phyloP scores from a whole-genome alignment of 2,888 invertebrate genomes.

The Cryptosula pallasiana region DNA sequence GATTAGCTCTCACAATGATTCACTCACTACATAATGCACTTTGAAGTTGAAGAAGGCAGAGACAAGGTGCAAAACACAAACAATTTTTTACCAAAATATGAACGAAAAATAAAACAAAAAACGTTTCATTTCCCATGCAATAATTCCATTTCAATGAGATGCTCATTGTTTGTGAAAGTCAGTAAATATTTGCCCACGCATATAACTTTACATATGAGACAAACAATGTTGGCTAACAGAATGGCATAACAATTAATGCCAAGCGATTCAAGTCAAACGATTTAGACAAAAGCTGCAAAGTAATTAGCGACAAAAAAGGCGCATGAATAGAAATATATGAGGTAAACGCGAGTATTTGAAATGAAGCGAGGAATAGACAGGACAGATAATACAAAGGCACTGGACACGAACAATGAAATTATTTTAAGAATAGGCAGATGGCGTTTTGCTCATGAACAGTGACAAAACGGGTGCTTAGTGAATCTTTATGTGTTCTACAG shows the following conservation, averaged over 20 bases:
- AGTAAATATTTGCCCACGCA: conserved; percentile 15
- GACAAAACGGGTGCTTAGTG: not conserved
- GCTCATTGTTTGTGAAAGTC: conserved; percentile 16
- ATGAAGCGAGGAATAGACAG: not conserved
- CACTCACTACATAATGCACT: too few species aligned
- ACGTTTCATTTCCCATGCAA: too few species aligned
- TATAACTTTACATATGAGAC: conserved; percentile 12
- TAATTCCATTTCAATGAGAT: not conserved
- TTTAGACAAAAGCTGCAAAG: not conserved
- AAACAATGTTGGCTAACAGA: conserved; percentile 13
- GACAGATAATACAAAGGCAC: not conserved
- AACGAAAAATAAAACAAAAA: too few species aligned
- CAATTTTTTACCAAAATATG: too few species aligned
- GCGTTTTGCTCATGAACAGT: not conserved
- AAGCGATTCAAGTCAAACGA: not conserved
- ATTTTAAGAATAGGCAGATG: conserved; percentile 14
- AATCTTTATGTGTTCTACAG: not conserved
- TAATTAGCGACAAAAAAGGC: not conserved
- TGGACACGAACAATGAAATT: not conserved
- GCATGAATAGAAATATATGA: not conserved
- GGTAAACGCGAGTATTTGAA: not conserved
- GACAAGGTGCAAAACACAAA: too few species aligned
- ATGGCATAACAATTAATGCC: not conserved
- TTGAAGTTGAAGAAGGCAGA: too few species aligned
- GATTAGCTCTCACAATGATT: too few species aligned